phyloP scores from a whole-genome alignment of 2,888 invertebrate genomes.

The Agriopis aurantiaria region DNA sequence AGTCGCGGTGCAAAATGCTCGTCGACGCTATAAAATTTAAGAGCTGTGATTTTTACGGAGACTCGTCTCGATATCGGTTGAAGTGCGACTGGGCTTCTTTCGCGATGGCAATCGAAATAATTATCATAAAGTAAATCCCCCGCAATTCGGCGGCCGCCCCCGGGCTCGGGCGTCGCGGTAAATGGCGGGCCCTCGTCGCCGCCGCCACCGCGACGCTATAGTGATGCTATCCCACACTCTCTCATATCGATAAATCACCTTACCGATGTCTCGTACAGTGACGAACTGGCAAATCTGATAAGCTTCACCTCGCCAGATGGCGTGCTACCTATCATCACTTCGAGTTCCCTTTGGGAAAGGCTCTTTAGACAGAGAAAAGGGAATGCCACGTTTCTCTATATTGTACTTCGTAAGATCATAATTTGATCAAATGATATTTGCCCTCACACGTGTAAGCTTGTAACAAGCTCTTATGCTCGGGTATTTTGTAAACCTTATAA shows the following conservation, averaged over 20 bases:
- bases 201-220: conserved; percentile 54
- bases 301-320: conserved; percentile 15
- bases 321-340: conserved; percentile 2
- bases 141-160: conserved; percentile 79
- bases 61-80: conserved; percentile 66
- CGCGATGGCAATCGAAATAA: conserved; percentile 83
- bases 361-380: conserved; percentile 1
- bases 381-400: neutral
- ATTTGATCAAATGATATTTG: conserved; percentile 1
- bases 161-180: conserved; percentile 69
- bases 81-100: conserved; percentile 70
- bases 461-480: neutral
- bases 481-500: conserved; percentile 10
- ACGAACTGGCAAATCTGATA: conserved; percentile 22
- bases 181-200: conserved; percentile 71
- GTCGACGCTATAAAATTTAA: conserved; percentile 63
- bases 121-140: conserved; percentile 85
- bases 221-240: conserved; percentile 62
- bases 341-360: neutral
- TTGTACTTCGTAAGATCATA: neutral
- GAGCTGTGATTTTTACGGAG: conserved; percentile 74
- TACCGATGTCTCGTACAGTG: conserved; percentile 14
- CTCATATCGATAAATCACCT: conserved; percentile 58
- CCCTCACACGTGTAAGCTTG: neutral
- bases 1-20: conserved; percentile 67